These are phyloP conservation scores for Chitala chitala DNA, from an alignment of 2,113 vertebrate species.

Conservation along the genomic window DNA sequence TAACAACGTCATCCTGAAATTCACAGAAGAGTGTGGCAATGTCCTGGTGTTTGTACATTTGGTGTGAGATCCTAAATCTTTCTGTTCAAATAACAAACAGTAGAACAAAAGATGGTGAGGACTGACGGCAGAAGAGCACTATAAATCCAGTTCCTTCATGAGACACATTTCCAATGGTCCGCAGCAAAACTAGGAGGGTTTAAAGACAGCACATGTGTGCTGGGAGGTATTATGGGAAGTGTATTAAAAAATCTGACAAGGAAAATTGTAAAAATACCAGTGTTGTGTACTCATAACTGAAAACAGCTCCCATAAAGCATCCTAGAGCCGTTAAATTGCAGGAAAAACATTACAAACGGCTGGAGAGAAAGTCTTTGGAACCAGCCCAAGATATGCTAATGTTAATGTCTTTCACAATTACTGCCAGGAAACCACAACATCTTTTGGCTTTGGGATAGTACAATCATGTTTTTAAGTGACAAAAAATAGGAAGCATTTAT, in stretches of 20 bases:
- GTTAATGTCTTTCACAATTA: background rate
- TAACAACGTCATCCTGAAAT: too few relatives aligned
- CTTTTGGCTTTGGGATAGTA: background rate
- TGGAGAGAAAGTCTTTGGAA: background rate
- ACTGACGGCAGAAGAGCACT: background rate
- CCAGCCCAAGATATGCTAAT: background rate
- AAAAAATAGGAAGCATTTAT: background rate
- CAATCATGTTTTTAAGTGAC: background rate
- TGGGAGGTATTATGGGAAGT: background rate
- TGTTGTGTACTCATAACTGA: slow-evolving; percentile 21
- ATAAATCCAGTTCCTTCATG: background rate
- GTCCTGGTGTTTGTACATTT: too few relatives aligned
- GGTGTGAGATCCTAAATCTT: too few relatives aligned
- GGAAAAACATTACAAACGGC: slow-evolving; percentile 22
- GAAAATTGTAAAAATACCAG: slow-evolving; percentile 32
- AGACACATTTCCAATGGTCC: background rate
- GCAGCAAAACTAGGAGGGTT: background rate
- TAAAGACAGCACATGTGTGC: background rate
- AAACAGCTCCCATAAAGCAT: slow-evolving; percentile 28
- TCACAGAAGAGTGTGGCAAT: too few relatives aligned
- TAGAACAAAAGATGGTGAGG: too few relatives aligned
- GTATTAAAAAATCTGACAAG: background rate
- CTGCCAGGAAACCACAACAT: background rate
- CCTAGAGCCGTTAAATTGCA: slow-evolving; percentile 24
- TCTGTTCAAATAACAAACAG: too few relatives aligned